Evolutionary conservation across 2,888 invertebrate species (phyloP), one percentile per base, ranked within the genome.

Genomic region (Sarcophaga subvicina): DNA sequence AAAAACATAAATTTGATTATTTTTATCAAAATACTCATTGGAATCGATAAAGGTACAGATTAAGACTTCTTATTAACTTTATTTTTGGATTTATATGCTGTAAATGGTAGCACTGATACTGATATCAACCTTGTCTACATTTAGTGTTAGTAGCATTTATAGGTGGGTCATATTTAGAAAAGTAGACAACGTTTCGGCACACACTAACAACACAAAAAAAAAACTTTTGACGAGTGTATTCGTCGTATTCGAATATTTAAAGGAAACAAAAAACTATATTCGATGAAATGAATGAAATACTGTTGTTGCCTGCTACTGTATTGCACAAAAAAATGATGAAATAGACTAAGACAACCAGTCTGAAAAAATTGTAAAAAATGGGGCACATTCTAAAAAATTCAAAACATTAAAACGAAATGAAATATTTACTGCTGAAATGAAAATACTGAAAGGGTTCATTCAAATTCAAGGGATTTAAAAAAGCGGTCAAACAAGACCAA

Each of bases 371-470:
- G 6, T 6, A 37, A 37, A 37, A 37, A 37, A 37, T 6, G 37
- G 20, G 54, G 71, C 70, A 67, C 59, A 12, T 59, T 66, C 17
- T 25, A 25, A 3, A 49, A 73, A 6, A 62, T 8, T 22, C 20
- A 80, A 72, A 60, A n/a, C 62, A 76, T 75, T 67, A 86, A 71
- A 64, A 66, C 5, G 66, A 70, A 69, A 66, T 71, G 62, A 82
- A 66, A 83, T 59, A 85, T 60, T 64, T 66, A 82, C 72, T 60
- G 70, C 22, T 47, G 62, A 8, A 25, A 47, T 27, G 47, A 69
- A 78, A 49, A 60, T 37, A 37, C 37, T 37, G 17, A 67, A 22
- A 73, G 25, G 8, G 45, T 37, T 25, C 37, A 75, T 75, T 78
- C 25, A 47, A 54, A 63, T 66, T 60, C 60, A 80, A 75, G 54